Evolutionary conservation across 2,888 invertebrate species (phyloP).

Genomic region (Epistrophe eligans): DNA sequence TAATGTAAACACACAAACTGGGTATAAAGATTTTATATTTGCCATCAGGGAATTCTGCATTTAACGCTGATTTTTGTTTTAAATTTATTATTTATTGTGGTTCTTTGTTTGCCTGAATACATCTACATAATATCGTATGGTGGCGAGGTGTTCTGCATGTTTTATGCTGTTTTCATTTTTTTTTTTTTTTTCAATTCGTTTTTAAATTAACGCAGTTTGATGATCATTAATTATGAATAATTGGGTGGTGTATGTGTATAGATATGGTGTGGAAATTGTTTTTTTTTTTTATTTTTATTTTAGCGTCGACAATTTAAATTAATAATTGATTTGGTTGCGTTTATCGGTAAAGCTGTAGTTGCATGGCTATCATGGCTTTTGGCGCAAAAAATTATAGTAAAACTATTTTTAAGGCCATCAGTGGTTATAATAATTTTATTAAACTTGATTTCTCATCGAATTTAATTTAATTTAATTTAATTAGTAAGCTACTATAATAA

Average conservation of each 20-base stretch:
- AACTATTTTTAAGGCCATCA: not conserved
- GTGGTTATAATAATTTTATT: not conserved
- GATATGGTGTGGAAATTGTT: not conserved
- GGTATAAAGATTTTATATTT: not conserved
- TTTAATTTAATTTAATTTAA: too few relatives aligned
- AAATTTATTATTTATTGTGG: not conserved
- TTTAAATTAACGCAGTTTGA: constrained; percentile 4
- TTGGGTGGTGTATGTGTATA: not conserved
- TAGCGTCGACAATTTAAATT: not conserved
- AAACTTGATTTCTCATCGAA: not conserved
- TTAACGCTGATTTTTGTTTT: not conserved
- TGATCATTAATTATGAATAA: constrained; percentile 4
- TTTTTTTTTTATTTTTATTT: not conserved
- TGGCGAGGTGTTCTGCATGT: not conserved
- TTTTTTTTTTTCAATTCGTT: not conserved
- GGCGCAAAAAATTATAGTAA: not conserved
- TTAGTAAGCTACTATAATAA: too few relatives aligned
- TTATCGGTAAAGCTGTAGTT: not conserved
- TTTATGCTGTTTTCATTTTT: not conserved
- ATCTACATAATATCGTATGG: not conserved
- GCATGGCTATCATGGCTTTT: not conserved
- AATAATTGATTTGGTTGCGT: not conserved
- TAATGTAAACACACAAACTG: not conserved
- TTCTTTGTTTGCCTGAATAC: not conserved
- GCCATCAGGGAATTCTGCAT: not conserved